A percentile compares a stretch with the other conserved stretches of the same genome.
These are phyloP conservation scores for Dryobates pubescens DNA, from an alignment of 2,797 vertebrate genomes.

Conservation along the genomic window DNA sequence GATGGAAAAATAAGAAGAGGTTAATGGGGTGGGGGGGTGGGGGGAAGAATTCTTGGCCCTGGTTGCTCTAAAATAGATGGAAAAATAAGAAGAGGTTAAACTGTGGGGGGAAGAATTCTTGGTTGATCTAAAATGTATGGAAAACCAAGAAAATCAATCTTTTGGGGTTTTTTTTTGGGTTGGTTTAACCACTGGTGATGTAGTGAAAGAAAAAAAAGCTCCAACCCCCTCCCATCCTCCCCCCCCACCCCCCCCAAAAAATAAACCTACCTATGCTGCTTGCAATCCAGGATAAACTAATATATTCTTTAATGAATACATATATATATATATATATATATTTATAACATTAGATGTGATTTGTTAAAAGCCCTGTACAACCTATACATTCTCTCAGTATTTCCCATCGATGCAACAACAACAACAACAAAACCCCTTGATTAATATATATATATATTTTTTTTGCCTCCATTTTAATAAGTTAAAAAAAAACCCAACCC, in stretches of 20 bases:
- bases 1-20: too few species aligned
- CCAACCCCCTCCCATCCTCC: too few species aligned
- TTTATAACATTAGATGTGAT: conserved; percentile 73
- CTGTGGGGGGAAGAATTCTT: conserved; percentile 59
- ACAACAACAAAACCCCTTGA: conserved; percentile 67
- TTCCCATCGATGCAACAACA: conserved; percentile 76
- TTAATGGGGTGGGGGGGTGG: too few species aligned
- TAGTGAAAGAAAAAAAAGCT: conserved; percentile 18
- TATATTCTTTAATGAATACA: conserved; percentile 67
- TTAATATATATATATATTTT: conserved; percentile 72
- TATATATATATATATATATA: conserved; percentile 60
- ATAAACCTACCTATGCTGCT: conserved; percentile 75
- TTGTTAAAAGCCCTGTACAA: conserved; percentile 69
- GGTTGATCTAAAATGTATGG: too few species aligned
- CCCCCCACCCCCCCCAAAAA: background rate
- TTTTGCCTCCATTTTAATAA: conserved; percentile 90
- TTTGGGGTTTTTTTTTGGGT: conserved; percentile 38
- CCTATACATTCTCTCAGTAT: conserved; percentile 82
- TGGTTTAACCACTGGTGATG: conserved; percentile 80
- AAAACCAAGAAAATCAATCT: too few species aligned
- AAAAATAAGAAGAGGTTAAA: conserved; percentile 6
- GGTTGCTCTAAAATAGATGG: too few species aligned
- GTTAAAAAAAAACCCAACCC: conserved; percentile 77
- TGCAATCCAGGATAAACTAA: conserved; percentile 78
- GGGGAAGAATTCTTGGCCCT: too few species aligned